These are phyloP conservation scores for Psylliodes chrysocephalus DNA, from an alignment of 2,888 invertebrate species.

Conservation along the genomic window DNA sequence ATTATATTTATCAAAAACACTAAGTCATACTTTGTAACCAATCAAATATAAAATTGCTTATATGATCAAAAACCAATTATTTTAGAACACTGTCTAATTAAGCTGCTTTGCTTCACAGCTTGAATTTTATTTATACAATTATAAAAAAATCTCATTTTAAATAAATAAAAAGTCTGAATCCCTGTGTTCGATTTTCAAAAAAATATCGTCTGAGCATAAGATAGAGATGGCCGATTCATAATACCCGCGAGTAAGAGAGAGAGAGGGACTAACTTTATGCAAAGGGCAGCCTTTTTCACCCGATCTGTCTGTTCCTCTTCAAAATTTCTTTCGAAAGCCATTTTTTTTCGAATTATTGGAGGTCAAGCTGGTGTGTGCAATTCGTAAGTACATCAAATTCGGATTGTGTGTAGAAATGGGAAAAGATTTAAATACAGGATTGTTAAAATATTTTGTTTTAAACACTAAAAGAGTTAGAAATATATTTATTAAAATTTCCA, in stretches of 20 bases:
- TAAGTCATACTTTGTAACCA: no score
- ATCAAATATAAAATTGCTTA: neutral
- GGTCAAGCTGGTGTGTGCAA: constrained; percentile 6
- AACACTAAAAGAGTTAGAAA: no score
- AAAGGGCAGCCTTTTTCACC: constrained; percentile 47
- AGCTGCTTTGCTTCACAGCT: constrained; percentile 23
- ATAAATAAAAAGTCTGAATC: constrained; percentile 8
- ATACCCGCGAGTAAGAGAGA: constrained; percentile 32
- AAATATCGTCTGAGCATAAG: neutral
- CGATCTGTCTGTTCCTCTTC: constrained; percentile 38
- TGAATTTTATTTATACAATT: constrained; percentile 29
- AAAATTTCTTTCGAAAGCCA: constrained; percentile 22
- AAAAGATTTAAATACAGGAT: constrained; percentile 16
- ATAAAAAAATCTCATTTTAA: neutral
- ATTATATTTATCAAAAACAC: no score
- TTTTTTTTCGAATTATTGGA: constrained; percentile 6
- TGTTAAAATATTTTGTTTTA: no score
- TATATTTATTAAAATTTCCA: no score
- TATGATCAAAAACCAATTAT: constrained; percentile 22
- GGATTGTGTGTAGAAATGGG: no score
- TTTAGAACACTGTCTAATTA: neutral
- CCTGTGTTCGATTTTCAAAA: constrained; percentile 5
- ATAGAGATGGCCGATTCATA: neutral
- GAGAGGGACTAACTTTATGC: constrained; percentile 64
- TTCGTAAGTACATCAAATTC: constrained; percentile 9